Base-by-base conservation (phyloP, 1,140 invertebrate genomes). In the Eupristina koningsbergeri region DNA sequence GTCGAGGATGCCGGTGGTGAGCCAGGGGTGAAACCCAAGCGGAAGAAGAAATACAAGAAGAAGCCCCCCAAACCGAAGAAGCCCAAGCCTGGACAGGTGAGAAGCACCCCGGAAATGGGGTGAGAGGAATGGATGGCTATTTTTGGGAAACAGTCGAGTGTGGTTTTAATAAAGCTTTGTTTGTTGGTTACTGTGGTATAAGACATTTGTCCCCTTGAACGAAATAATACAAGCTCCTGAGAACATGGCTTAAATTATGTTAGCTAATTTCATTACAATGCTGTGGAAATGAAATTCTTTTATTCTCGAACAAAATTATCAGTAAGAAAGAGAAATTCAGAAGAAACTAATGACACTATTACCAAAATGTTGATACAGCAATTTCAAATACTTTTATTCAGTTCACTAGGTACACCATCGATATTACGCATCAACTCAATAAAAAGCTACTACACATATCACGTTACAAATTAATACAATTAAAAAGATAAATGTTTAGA, bases 21-120 rank as follows among this genome's bases (percentile, higher is more conserved):
- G 13, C 87, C 93, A 0, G 92, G 91, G 0, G 90, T 91, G 0
- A 94, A 94, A 83, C 93, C 92, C 29, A 96, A 96, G 86, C 95
- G 95, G 86, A 96, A 96, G 91, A 96, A 96, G 91, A 96, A 96
- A 85, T 95, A 96, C 89, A 96, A 96, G 93, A 96, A 96, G 89
- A 96, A 96, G 89, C 94, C 95, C n/a, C 94, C 95, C 0, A 95
- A 95, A 86, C 95, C 95, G 0, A 95, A 95, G 85, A 94, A 94
- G 85, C 95, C 95, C 7, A 95, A 95, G 89, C 95, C 95, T 3
- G 95, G 95, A 0, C 94, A 95, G 89, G 84, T 85, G 50, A 71
- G 67, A 8, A 13, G 41, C 36, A 17, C 26, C 67, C 39, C 6
- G 53, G 2, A 2, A 6, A 58, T 26, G 53, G 26, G 53, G 19